These are phyloP conservation scores for Gortyna flavago DNA, from an alignment of 2,888 invertebrate species.

Conservation along the genomic window DNA sequence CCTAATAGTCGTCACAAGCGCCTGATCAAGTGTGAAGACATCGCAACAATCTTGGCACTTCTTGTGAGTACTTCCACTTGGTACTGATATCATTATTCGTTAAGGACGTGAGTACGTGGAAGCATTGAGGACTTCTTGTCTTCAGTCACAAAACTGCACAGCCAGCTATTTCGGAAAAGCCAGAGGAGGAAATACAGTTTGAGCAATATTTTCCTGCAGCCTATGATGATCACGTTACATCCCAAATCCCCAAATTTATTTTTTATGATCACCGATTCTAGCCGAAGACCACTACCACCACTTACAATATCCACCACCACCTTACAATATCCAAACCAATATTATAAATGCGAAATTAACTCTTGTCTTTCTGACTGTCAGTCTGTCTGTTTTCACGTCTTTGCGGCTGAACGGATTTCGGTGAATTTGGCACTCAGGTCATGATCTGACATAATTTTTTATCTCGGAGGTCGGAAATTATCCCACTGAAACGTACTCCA, in stretches of 20 bases:
- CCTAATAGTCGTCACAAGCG: constrained; percentile 10
- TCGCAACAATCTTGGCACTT: constrained; percentile 18
- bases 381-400: not conserved
- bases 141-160: not conserved
- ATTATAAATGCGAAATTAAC: not conserved
- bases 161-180: not conserved
- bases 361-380: not conserved
- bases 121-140: not conserved
- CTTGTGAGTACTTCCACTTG: not conserved
- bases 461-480: not conserved
- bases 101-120: not conserved
- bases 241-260: not conserved
- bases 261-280: not conserved
- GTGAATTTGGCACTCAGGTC: not conserved
- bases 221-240: not conserved
- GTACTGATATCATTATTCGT: not conserved
- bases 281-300: too few species aligned
- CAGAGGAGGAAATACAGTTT: not conserved
- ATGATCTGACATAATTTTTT: not conserved
- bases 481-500: too few species aligned
- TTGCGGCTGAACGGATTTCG: not conserved
- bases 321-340: not conserved
- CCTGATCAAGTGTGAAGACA: not conserved
- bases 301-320: too few species aligned
- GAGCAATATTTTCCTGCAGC: not conserved